Percentiles rank a stretch among this genome's conserved stretches.
These are phyloP conservation scores for Megalops atlanticus DNA, from an alignment of 2,113 vertebrate species.

Conservation along the genomic window DNA sequence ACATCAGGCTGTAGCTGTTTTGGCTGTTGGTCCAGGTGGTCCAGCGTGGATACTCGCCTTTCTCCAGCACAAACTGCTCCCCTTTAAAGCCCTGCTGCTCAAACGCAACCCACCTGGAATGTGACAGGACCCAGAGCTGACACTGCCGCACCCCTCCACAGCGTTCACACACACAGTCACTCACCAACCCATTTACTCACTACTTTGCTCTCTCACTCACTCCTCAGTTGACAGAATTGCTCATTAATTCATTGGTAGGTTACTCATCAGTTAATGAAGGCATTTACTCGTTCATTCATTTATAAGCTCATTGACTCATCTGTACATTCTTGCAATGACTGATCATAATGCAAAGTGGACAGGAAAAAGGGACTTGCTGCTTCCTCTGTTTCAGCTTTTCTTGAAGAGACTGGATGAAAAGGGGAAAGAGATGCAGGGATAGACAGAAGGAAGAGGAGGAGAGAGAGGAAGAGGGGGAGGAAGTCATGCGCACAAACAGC, in stretches of 20 bases:
- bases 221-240: neutral
- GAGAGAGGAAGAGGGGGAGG: neutral
- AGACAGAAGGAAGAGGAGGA: neutral
- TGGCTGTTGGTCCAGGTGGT: constrained; percentile 90
- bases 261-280: too few species aligned
- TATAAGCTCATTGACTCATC: neutral
- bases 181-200: too few species aligned
- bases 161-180: too few species aligned
- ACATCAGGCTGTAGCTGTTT: constrained; percentile 81
- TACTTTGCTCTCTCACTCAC: neutral
- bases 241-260: neutral
- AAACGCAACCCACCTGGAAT: constrained; percentile 82
- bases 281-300: neutral
- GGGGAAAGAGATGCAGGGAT: neutral
- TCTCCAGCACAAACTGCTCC: constrained; percentile 90
- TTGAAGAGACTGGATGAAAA: neutral
- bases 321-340: neutral
- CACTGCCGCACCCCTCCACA: neutral
- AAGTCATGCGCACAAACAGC: neutral
- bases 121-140: neutral
- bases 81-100: constrained; percentile 76
- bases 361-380: neutral
- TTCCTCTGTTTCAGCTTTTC: neutral
- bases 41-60: constrained; percentile 89
- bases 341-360: neutral